Base-by-base conservation (phyloP, 2,797 vertebrate species). In the Poeciliopsis infans region DNA sequence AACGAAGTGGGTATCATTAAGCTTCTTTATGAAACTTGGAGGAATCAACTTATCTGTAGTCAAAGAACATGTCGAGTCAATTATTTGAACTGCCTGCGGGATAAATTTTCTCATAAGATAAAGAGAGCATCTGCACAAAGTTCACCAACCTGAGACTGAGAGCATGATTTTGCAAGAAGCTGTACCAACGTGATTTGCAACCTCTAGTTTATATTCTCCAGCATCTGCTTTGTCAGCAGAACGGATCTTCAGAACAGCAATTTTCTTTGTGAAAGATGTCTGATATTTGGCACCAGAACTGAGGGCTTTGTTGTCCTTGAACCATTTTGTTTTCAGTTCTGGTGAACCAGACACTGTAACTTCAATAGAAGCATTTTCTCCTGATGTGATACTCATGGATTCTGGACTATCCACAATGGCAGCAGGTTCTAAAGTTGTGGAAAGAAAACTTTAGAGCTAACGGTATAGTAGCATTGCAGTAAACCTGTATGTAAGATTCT, bases 21-120 rank as follows among this genome's bases (percentile, higher is more conserved):
- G 93, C 81, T 97, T 98, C 93, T 96, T 97, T 78, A 97, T 97
- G 93, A 99, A 97, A 81, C 96, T 97, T 4, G 97, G 97, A 69
- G 97, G 96, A 93, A 98, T 97, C 93, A 97, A 96, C 79, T 97
- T 97, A 95, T 98, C 97, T 99, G 92, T 80, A 80, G 87, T 76
- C n/a, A 78, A 96, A 95, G 87, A 84, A 87, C 31, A 76, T 2
- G 36, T 91, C 31, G 33, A 83, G 20, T 28, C 2, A 68, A 74
- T 74, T 85, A 16, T 33, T 36, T 15, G 1, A 66, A 31, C 55
- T 73, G 16, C 43, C 25, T 28, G 31, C 28, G 55, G 8, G 20
- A 5, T 13, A 64, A 0, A 6, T 7, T 43, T 36, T 5, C 71
- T 36, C 25, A 85, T 86, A 83, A 8, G 23, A 72, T 13, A 46